Evolutionary conservation across 2,113 vertebrate genomes (phyloP), one percentile per base, ranked within the genome.

Genomic region (Marmota monax): DNA sequence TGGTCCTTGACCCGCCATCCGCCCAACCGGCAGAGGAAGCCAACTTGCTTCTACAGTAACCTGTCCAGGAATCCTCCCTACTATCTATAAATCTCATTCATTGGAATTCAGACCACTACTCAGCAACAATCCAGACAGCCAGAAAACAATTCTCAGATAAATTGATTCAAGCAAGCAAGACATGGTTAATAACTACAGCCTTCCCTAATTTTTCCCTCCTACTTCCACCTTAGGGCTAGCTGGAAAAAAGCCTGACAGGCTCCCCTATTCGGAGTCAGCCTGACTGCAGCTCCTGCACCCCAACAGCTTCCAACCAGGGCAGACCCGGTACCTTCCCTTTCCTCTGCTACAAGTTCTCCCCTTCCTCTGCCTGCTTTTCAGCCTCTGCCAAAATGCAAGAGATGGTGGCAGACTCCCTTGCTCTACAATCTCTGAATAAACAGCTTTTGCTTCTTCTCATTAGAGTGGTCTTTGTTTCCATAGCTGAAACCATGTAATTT

Each of bases 301-400:
- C n/a, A 69, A 17, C 16, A 92, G 73, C 58, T n/a, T 39, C 20
- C 22, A 22, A 7, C 67, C 6, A 77, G n/a, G 48, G 48, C n/a
- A 27, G 29, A 67, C 10, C 37, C 6, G 29, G 13, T 7, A 4
- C n/a, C 22, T 51, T 76, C 2, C 7, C 20, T 69, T 37, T 7
- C 25, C 42, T 4, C 16, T 9, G 4, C 37, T 32, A 4, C 2
- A 4, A n/a, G 32, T 4, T 56, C 9, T 20, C 23, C 67, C 0
- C 4, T 67, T 45, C 77, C 25, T 2, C 5, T 67, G 42, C 77
- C 25, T 2, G 17, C 39, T 13, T 48, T 27, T 58, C n/a, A 23
- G 23, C 32, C 7, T 61, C 77, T 61, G 18, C 3, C 37, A n/a
- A 45, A 67, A 37, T 23, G 20, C 51, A 42, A 69, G 7, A 56